Base-by-base conservation (phyloP, 92 coral and sea anemone genomes). In the Actinernus sp. region DNA sequence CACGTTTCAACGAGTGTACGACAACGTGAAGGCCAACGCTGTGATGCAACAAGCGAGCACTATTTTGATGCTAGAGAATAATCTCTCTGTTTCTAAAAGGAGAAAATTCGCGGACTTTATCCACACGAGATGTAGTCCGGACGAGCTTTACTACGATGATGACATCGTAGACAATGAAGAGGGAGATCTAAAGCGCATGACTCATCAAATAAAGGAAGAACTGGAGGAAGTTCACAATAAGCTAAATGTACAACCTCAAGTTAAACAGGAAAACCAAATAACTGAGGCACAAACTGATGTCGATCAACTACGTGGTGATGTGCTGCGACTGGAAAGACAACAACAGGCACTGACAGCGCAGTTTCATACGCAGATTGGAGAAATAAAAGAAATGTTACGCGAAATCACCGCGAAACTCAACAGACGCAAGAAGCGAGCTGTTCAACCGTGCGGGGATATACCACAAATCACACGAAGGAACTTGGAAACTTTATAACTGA, bases 21-120 rank as follows among this genome's bases (percentile, higher is more conserved):
- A 93, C 64, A 93, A 90, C 49, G 98, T 92, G 39, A 93, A 86
- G 67, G 97, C 98, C 13, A 93, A 92, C 57, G 90, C 98, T 1
- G 98, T 86, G 8, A 93, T 93, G 98, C 98, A 93, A 41, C 93
- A 88, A 55, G 98, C 97, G 22, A 74, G 76, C 10, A 93, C 97
- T 8, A 90, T 93, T 8, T 60, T 87, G 23, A 62, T 82, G 14
- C 29, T 93, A 23, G 98, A 93, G 59, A 93, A 75, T n/a, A 61
- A 72, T 25, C 62, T 90, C 33, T 81, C 97, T 3, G 60, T 43
- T 20, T 48, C 72, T 4, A 90, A 64, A 17, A 73, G 87, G 60
- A 72, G 82, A 26, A 60, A 67, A 7, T 93, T 90, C 58, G 83
- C 93, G 1, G 85, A 83, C 63, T 83, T 66, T 63, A 86, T 93